A percentile compares a stretch with the other conserved stretches of the same genome.
phyloP scores from a whole-genome alignment of 2,797 vertebrate genomes.

The Takifugu ocellatus region DNA sequence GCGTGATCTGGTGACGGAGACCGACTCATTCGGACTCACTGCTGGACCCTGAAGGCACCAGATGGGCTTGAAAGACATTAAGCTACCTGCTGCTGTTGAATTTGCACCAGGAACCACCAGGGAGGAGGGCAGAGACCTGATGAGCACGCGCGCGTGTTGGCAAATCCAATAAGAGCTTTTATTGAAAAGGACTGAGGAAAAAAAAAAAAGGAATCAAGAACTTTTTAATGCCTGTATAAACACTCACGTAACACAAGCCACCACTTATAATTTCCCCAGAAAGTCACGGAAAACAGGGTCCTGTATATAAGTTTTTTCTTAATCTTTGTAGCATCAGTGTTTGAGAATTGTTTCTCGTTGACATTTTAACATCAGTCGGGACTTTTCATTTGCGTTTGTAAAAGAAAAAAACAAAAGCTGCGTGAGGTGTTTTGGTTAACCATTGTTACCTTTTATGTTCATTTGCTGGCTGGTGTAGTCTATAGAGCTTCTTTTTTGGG shows the following conservation, averaged over 20 bases:
- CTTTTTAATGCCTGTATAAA: slow-evolving; percentile 65
- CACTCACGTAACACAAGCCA: slow-evolving; percentile 65
- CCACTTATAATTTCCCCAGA: slow-evolving; percentile 61
- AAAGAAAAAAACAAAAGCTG: slow-evolving; percentile 60
- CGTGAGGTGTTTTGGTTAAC: slow-evolving; percentile 74
- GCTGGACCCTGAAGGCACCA: slow-evolving; percentile 35
- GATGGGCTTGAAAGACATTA: slow-evolving; percentile 37
- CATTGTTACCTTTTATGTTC: slow-evolving; percentile 61
- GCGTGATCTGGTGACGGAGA: slow-evolving; percentile 89
- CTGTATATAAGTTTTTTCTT: slow-evolving; percentile 93
- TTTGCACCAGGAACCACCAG: slow-evolving; percentile 61
- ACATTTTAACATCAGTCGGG: slow-evolving; percentile 75
- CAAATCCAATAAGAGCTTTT: slow-evolving; percentile 57
- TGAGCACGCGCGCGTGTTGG: slow-evolving; percentile 13
- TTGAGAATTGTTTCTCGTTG: slow-evolving; percentile 75
- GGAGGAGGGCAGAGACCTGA: slow-evolving; percentile 2
- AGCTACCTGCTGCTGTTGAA: slow-evolving; percentile 62
- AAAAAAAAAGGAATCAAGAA: slow-evolving; percentile 27
- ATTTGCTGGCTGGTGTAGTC: slow-evolving; percentile 81
- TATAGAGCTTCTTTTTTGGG: slow-evolving; percentile 63
- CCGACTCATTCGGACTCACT: slow-evolving; percentile 35
- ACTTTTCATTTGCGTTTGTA: slow-evolving; percentile 60
- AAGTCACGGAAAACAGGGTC: slow-evolving; percentile 94
- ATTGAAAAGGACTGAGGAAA: slow-evolving; percentile 29
- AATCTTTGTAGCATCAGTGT: slow-evolving; percentile 98